Evolutionary conservation across 2,113 vertebrate species (phyloP), one percentile per base, ranked within the genome.

Genomic region (Aviceda subcristata): DNA sequence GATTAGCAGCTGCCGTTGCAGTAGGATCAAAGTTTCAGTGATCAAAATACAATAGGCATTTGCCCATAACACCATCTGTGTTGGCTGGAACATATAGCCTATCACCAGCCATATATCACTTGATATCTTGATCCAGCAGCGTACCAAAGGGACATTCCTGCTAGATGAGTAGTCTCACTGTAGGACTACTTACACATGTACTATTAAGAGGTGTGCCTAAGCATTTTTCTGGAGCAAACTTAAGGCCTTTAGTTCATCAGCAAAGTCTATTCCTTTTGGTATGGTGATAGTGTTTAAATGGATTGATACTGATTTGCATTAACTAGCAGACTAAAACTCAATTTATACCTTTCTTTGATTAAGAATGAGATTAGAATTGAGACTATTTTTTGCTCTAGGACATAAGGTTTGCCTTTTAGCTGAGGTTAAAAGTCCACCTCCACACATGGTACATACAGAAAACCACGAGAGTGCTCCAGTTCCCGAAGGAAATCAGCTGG

Each of bases 381-480:
- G 32, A 46, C 8, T 62, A 23, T 9, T 32, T 66, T 92, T 81
- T 84, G 19, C 9, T 74, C 16, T 15, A 8, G 24, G n/a, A 21
- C 38, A 71, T 51, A 57, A 41, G 23, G 10, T n/a, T 46, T 84
- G 21, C 62, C 8, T 80, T 93, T 64, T n/a, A 80, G 17, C 27
- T 83, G 39, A 75, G 29, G 39, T 60, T 93, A 56, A 23, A 77
- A 34, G 20, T 62, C 76, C 41, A 34, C 10, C 10, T 92, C 38
- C 18, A 43, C 0, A 0, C 11, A 41, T 7, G 3, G 69, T 11
- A 24, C 7, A 22, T 13, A 34, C 11, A 63, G 29, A 60, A 86
- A 10, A 8, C 14, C 11, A 32, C 0, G 3, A 30, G 11, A 30
- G 21, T 1, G 0, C 36, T 92, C 23, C 36, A 38, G 22, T 34